Percentiles rank a stretch among this genome's conserved stretches.
These are phyloP conservation scores for Rosalia funebris DNA, from an alignment of 2,888 invertebrate species.

Conservation along the genomic window DNA sequence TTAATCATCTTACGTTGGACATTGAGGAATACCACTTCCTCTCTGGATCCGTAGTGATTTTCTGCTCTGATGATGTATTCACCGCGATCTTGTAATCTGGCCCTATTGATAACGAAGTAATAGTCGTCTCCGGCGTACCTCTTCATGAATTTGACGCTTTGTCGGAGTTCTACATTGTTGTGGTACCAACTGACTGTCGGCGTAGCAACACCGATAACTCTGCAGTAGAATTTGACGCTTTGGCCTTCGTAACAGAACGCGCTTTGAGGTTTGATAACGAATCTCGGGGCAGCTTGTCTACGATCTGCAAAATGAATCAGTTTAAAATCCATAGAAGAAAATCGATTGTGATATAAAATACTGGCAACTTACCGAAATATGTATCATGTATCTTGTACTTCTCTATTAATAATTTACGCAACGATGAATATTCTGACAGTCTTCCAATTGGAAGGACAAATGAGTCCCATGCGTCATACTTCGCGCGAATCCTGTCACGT, in stretches of 20 bases:
- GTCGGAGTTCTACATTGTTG: constrained; percentile 91
- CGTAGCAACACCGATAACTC: constrained; percentile 93
- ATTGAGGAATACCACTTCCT: constrained; percentile 96
- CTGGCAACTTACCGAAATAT: constrained; percentile 79
- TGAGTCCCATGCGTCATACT: constrained; percentile 83
- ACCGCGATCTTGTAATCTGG: constrained; percentile 94
- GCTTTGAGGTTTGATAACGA: constrained; percentile 95
- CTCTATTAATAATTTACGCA: constrained; percentile 93
- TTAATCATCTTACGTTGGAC: constrained; percentile 83
- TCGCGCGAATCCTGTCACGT: constrained; percentile 86
- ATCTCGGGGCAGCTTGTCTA: constrained; percentile 96
- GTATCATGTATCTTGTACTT: constrained; percentile 97
- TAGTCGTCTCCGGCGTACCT: constrained; percentile 96
- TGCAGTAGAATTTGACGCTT: constrained; percentile 96
- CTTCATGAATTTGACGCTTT: constrained; percentile 99
- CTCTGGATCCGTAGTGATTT: constrained; percentile 94
- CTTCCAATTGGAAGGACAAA: constrained; percentile 95
- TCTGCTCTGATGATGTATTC: constrained; percentile 97
- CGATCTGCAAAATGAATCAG: constrained; percentile 73
- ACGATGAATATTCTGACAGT: constrained; percentile 95
- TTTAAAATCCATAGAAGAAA: background rate
- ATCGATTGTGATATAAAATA: background rate
- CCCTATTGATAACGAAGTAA: constrained; percentile 96
- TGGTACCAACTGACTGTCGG: constrained; percentile 96
- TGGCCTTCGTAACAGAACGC: constrained; percentile 98